phyloP scores from a whole-genome alignment of 2,888 invertebrate genomes.

The Hesperia comma region DNA sequence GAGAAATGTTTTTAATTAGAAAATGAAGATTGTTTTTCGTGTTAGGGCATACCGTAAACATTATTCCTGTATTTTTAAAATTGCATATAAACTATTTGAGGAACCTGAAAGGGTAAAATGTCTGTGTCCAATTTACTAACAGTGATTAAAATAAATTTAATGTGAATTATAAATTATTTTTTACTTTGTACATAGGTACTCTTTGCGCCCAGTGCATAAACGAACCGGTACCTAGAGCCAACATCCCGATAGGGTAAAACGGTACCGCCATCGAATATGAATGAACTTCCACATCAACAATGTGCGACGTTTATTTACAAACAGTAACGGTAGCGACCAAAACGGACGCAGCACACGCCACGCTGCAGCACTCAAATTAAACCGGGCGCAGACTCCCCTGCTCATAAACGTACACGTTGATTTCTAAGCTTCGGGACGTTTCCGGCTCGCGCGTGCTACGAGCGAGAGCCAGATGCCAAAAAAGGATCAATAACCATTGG shows the following conservation, averaged over 20 bases:
- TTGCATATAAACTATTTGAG: no score
- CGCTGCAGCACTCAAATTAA: conserved; percentile 66
- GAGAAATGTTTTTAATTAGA: no score
- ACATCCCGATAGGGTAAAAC: conserved; percentile 39
- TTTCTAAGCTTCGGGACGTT: conserved; percentile 50
- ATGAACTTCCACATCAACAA: conserved; percentile 67
- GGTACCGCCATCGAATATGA: conserved; percentile 57
- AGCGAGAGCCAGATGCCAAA: conserved; percentile 30
- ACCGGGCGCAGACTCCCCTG: conserved; percentile 56
- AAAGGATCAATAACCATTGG: neutral
- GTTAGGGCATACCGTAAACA: no score
- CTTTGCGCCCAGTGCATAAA: neutral
- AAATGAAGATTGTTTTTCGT: no score
- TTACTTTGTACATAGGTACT: no score
- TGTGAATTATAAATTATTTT: no score
- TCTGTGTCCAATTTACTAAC: no score
- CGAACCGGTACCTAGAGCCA: conserved; percentile 3
- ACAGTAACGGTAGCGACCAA: conserved; percentile 68
- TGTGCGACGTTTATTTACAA: conserved; percentile 75
- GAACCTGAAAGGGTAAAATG: no score
- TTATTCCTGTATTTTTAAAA: no score
- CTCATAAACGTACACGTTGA: conserved; percentile 45
- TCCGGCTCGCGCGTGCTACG: conserved; percentile 64
- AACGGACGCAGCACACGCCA: conserved; percentile 54
- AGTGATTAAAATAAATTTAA: no score